Conservation (phyloP, 2,888 invertebrate species). For the Drosophila subsilvestris region DNA sequence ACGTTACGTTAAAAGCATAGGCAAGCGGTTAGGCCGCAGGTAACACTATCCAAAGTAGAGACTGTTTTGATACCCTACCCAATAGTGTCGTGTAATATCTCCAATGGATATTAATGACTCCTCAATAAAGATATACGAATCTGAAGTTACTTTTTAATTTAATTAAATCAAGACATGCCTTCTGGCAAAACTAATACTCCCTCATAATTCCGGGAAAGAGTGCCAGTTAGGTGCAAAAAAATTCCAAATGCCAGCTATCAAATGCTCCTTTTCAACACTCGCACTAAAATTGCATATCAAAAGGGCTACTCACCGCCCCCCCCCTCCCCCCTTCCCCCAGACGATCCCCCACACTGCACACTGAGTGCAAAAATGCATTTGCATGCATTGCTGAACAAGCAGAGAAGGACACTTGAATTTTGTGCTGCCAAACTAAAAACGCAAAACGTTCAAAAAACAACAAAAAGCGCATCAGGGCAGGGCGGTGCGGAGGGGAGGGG, state of each 20-base stretch:
- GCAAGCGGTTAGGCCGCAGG: too few species aligned
- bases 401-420: conserved; percentile 62
- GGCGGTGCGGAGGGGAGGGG: background rate
- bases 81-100: too few species aligned
- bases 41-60: background rate
- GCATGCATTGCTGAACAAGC: conserved; percentile 68
- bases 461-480: conserved; percentile 41
- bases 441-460: conserved; percentile 58
- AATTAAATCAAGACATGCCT: background rate
- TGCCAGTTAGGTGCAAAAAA: conserved; percentile 3
- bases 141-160: background rate
- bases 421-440: conserved; percentile 70
- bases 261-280: background rate
- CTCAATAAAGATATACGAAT: background rate
- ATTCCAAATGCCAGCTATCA: conserved; percentile 6
- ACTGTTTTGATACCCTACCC: conserved; percentile 3
- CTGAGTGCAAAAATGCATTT: conserved; percentile 73
- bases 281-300: conserved; percentile 16
- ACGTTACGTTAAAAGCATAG: conserved; percentile 15
- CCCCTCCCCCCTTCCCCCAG: conserved; percentile 6
- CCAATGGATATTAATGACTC: background rate
- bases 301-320: conserved; percentile 5
- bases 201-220: background rate
- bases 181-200: background rate
- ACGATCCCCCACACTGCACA: background rate